A percentile compares a stretch with the other conserved stretches of the same genome.
These are phyloP conservation scores for Mesocentrotus franciscanus DNA, from an alignment of 53 echinoderm and acorn worm species.

Conservation along the genomic window DNA sequence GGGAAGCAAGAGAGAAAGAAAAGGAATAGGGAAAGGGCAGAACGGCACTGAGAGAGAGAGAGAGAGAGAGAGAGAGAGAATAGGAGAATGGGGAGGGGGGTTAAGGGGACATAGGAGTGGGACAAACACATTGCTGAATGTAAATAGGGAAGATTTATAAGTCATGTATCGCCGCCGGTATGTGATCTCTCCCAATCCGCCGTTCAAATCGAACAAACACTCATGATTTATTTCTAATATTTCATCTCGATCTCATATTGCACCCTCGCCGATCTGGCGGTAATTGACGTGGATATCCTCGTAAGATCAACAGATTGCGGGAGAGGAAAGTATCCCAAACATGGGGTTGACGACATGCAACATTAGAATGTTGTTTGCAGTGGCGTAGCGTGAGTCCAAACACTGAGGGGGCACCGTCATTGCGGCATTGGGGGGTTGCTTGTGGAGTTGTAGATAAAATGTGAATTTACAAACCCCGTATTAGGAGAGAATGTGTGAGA, in stretches of 20 bases:
- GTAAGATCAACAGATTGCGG: constrained; percentile 3
- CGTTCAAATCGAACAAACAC: not conserved
- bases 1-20: too few species aligned
- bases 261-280: constrained; percentile 1
- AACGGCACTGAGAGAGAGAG: not conserved
- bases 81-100: not conserved
- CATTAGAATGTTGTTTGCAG: not conserved
- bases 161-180: not conserved
- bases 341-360: not conserved
- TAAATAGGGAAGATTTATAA: not conserved
- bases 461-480: too few species aligned
- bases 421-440: too few species aligned
- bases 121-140: not conserved
- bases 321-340: not conserved
- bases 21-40: not conserved
- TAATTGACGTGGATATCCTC: not conserved
- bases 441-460: too few species aligned
- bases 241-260: constrained; percentile 31
- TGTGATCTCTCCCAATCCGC: not conserved
- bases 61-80: not conserved
- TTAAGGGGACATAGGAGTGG: not conserved
- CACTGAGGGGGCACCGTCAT: not conserved
- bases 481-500: too few species aligned
- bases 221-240: not conserved
- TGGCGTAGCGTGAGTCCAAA: not conserved